Evolutionary conservation across 2,888 invertebrate genomes (phyloP).

Genomic region (Ophioninae sp.): DNA sequence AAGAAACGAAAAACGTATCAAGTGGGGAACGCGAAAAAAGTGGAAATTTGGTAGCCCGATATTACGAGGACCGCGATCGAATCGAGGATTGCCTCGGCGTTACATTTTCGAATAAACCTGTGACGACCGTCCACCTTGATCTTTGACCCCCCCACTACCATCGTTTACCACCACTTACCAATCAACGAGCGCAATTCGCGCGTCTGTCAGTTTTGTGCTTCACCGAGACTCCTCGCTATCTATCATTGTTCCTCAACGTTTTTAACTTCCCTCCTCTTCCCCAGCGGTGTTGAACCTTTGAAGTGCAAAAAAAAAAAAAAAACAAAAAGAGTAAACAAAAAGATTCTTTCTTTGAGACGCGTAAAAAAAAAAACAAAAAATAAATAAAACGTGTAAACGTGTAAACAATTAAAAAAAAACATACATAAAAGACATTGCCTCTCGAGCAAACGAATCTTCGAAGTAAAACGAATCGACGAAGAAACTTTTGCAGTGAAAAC

Average conservation of each 20-base stretch:
- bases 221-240: constrained; percentile 4
- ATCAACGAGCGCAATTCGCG: constrained; percentile 21
- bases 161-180: neutral
- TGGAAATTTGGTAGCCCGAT: neutral
- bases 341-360: too few species aligned
- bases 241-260: neutral
- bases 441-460: neutral
- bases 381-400: too few species aligned
- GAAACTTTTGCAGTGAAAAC: neutral
- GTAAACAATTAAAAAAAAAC: too few species aligned
- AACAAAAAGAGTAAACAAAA: too few species aligned
- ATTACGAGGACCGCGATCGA: neutral
- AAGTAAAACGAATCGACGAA: constrained; percentile 1
- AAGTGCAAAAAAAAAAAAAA: too few species aligned
- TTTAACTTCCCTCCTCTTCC: neutral
- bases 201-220: constrained; percentile 20
- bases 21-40: too few species aligned
- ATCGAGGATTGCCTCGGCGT: neutral
- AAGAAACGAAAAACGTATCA: too few species aligned
- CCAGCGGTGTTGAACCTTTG: too few species aligned
- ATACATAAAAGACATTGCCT: too few species aligned
- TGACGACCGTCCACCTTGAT: constrained; percentile 51
- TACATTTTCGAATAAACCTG: constrained; percentile 28
- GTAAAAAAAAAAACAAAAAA: too few species aligned
- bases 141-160: constrained; percentile 47